Base-by-base conservation (phyloP, 2,797 vertebrate species). In the Otolemur crassicaudatus region DNA sequence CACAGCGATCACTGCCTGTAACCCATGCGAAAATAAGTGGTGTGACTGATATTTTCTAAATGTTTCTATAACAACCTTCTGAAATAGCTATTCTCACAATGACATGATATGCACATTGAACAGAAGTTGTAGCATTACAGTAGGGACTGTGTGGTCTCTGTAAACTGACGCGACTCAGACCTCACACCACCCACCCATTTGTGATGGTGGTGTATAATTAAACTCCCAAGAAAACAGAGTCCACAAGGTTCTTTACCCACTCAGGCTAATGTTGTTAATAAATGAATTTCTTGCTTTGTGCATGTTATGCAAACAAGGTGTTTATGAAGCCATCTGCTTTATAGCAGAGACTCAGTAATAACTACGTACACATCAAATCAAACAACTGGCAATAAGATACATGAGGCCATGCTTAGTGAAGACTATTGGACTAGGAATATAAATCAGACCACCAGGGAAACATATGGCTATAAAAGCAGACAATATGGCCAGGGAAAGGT, bases 311-410 rank as follows among this genome's bases (percentile, higher is more conserved):
- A 90, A 94, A 83, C 23, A 77, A 25, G 12, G 9, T 53, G 83
- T 92, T 75, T 65, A 80, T 72, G 93, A 83, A 96, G n/a, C 69
- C 76, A 67, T 77, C 91, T 43, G 12, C 69, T 93, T 89, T 70
- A 34, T 37, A 49, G 75, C n/a, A 53, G 37, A 81, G 34, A 91
- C n/a, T 84, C 40, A 19, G 37, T 46, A 85, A 94, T 83, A 86
- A 89, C 46, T 70, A 61, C 40, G 79, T 88, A 53, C 37, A 96
- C 89, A 80, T 80, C 87, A 91, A 91, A 77, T 12, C 53, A 88
- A 95, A 81, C 76, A 53, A 81, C 0, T 76, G 58, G 63, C 84
- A 85, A 22, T 77, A 81, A 95, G 79, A 80, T 40, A 69, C 5
- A 31, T 7, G 19, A 91, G 61, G 23, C 34, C 19, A 6, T 56